Percentiles rank a stretch among this genome's conserved stretches.
Conservation (phyloP, 1,140 invertebrate species). For the Drosophila navojoa region DNA sequence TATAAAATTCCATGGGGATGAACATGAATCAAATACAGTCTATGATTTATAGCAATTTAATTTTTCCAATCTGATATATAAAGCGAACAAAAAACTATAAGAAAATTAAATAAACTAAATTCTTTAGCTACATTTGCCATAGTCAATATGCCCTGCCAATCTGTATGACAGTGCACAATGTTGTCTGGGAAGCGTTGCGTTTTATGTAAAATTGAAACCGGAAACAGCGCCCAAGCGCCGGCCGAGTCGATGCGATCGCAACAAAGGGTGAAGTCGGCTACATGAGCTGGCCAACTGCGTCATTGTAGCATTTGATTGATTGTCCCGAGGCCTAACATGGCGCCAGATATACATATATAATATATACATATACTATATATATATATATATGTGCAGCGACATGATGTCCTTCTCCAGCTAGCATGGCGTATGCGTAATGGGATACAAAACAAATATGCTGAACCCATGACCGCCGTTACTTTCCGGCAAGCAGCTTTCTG, state of each 20-base stretch:
- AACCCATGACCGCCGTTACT: constrained; percentile 51
- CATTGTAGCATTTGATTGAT: constrained; percentile 73
- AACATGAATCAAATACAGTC: too few species aligned
- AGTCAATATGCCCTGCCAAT: background rate
- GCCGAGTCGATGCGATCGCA: background rate
- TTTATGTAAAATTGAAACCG: constrained; percentile 71
- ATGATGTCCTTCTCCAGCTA: constrained; percentile 12
- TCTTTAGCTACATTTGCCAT: background rate
- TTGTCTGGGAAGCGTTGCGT: constrained; percentile 49
- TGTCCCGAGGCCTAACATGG: constrained; percentile 50
- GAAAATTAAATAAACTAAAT: too few species aligned
- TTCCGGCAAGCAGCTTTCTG: constrained; percentile 4
- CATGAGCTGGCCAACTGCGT: constrained; percentile 40
- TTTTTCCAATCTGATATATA: too few species aligned
- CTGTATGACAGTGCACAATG: constrained; percentile 50
- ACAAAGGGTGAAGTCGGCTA: background rate
- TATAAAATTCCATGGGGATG: too few species aligned
- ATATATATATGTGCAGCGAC: constrained; percentile 24
- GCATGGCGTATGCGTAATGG: constrained; percentile 65
- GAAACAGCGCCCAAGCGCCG: constrained; percentile 37
- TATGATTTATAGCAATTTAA: too few species aligned
- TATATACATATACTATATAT: too few species aligned
- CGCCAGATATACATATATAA: constrained; percentile 15
- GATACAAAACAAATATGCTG: constrained; percentile 69
- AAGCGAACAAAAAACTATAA: too few species aligned